Evolutionary conservation across 2,888 invertebrate genomes (phyloP).

Genomic region (Gryllus longicercus): DNA sequence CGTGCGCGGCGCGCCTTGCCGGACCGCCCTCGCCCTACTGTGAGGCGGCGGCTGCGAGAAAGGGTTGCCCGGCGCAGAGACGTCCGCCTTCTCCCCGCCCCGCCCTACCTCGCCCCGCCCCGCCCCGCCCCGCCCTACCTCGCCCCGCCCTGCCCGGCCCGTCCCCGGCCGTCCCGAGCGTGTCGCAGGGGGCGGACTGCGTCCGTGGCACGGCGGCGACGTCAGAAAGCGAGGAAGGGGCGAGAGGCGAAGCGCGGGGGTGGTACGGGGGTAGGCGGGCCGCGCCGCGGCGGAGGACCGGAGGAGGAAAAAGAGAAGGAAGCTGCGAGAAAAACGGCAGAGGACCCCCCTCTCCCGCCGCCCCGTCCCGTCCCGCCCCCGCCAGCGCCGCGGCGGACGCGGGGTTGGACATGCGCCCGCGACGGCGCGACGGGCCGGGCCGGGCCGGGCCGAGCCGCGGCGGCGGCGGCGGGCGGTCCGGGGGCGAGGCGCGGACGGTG

Average conservation of each 20-base stretch:
- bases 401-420: background rate
- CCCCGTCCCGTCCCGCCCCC: background rate
- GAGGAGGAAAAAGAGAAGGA: slow-evolving; percentile 5
- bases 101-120: no score
- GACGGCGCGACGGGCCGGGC: no score
- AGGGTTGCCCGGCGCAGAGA: background rate
- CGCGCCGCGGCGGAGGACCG: background rate
- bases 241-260: background rate
- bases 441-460: no score
- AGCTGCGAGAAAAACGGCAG: slow-evolving; percentile 1
- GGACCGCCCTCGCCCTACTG: slow-evolving; percentile 11
- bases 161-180: background rate
- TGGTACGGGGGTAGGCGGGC: no score
- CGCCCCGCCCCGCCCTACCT: no score
- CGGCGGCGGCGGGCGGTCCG: no score
- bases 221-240: background rate
- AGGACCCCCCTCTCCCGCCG: background rate
- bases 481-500: no score
- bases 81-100: no score
- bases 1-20: background rate
- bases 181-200: background rate
- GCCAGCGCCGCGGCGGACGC: no score
- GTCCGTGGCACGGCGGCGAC: no score
- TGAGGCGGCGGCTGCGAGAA: background rate
- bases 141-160: no score